Conservation (phyloP, 2,113 vertebrate genomes). For the Rhineura floridana region DNA sequence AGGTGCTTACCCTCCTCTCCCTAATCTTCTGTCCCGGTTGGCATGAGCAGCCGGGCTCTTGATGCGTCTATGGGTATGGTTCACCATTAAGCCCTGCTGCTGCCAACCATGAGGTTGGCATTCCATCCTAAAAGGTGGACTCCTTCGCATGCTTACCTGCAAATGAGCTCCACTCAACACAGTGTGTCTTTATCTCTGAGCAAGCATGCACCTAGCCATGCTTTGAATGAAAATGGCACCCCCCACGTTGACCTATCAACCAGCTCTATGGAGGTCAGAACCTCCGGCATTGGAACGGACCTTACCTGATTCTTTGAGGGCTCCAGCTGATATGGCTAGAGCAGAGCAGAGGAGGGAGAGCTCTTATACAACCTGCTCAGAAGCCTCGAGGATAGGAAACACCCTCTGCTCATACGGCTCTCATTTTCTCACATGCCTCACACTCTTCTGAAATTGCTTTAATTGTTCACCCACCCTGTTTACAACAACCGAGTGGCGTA, state of each 20-base stretch:
- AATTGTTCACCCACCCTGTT: neutral
- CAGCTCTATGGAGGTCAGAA: neutral
- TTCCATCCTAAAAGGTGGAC: too few relatives aligned
- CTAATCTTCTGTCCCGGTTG: too few relatives aligned
- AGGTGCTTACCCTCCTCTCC: too few relatives aligned
- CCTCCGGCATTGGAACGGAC: neutral
- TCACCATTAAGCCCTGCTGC: too few relatives aligned
- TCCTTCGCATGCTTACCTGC: neutral
- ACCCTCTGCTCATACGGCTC: neutral
- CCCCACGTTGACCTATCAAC: too few relatives aligned
- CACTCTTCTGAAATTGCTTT: neutral
- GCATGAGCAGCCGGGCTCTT: too few relatives aligned
- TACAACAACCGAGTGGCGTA: neutral
- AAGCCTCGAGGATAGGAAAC: neutral
- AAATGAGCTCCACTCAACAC: neutral
- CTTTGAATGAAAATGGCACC: neutral
- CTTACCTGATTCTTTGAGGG: conserved; percentile 1
- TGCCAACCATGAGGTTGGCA: too few relatives aligned
- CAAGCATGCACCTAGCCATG: neutral
- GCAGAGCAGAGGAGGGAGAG: neutral
- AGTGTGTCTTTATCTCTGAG: too few relatives aligned
- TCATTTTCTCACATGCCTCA: neutral
- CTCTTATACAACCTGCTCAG: neutral
- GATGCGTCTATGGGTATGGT: too few relatives aligned
- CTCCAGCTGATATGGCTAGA: neutral